These are phyloP conservation scores for Alauda arvensis DNA, from an alignment of 2,797 vertebrate genomes.

Conservation along the genomic window DNA sequence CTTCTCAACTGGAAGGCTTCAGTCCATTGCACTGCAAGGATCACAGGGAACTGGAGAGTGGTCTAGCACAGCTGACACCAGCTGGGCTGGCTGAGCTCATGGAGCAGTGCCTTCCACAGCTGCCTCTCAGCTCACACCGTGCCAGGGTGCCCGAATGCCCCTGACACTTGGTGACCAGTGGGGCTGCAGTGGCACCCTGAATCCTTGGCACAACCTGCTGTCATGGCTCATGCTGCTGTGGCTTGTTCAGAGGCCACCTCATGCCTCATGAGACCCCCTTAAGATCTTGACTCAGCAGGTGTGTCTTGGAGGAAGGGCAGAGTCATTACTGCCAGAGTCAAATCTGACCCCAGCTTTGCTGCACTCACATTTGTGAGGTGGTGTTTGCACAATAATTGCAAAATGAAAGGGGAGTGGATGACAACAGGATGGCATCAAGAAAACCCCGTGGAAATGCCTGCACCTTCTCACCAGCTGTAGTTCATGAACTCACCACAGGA, in stretches of 20 bases:
- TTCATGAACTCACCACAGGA: neutral
- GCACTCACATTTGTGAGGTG: neutral
- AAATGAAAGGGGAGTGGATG: neutral
- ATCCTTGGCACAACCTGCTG: neutral
- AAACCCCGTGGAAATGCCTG: neutral
- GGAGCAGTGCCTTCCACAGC: neutral
- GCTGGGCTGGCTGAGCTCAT: neutral
- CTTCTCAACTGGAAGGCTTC: neutral
- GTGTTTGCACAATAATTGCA: neutral
- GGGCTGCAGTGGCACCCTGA: neutral
- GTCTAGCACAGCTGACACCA: neutral
- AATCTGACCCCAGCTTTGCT: neutral
- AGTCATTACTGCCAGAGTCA: neutral
- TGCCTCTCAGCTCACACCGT: rapidly evolving
- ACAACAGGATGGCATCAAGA: neutral
- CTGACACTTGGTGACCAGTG: neutral
- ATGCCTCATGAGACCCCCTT: neutral
- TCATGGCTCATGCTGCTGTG: neutral
- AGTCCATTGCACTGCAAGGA: neutral
- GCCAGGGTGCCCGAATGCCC: neutral
- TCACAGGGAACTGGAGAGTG: neutral
- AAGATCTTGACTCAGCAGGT: neutral
- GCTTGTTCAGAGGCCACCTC: neutral
- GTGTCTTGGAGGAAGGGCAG: neutral
- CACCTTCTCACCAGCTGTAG: neutral